phyloP scores from a whole-genome alignment of 1,140 invertebrate species.

The Drosophila suzukii region DNA sequence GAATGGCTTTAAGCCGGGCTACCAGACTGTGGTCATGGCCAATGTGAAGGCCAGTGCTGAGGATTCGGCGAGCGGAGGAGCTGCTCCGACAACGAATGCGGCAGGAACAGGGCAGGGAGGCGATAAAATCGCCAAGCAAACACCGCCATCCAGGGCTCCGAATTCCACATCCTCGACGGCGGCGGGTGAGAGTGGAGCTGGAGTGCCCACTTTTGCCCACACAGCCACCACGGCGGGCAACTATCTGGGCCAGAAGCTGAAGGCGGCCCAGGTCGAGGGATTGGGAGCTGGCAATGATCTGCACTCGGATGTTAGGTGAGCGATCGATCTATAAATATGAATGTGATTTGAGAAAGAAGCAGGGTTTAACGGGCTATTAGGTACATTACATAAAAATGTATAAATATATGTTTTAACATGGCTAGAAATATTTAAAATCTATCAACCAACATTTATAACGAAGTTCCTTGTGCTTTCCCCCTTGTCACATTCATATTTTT shows the following conservation, averaged over 20 bases:
- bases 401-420: no score
- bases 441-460: not conserved
- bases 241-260: constrained; percentile 78
- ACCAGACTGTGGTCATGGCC: constrained; percentile 69
- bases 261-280: constrained; percentile 79
- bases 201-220: constrained; percentile 54
- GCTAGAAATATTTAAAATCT: no score
- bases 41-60: constrained; percentile 48
- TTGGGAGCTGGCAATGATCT: constrained; percentile 77
- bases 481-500: not conserved
- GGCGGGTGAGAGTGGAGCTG: constrained; percentile 7
- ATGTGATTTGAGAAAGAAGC: no score
- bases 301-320: constrained; percentile 79
- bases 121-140: constrained; percentile 56
- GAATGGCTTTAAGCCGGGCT: constrained; percentile 70
- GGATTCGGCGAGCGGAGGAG: constrained; percentile 20
- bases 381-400: no score
- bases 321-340: not conserved
- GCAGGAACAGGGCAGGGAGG: not conserved
- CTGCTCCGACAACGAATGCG: constrained; percentile 33
- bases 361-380: no score
- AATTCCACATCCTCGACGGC: constrained; percentile 17
- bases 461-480: not conserved
- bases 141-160: constrained; percentile 22
- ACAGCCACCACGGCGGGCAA: constrained; percentile 74